Evolutionary conservation across 2,797 vertebrate genomes (phyloP).

Genomic region (Notoglanidium macrostoma): DNA sequence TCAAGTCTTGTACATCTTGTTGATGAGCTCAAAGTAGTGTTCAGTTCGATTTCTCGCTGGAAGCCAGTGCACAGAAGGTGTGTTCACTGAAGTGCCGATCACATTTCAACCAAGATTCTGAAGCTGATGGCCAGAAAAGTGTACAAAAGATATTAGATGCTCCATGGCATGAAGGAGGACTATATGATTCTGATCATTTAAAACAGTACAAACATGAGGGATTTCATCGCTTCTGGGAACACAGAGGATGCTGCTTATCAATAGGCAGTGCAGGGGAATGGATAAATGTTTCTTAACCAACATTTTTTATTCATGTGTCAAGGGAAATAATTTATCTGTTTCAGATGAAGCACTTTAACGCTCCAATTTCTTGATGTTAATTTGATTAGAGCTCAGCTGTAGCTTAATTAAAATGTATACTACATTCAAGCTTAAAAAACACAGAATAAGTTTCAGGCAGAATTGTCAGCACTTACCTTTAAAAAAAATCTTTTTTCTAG

Average conservation of each 20-base stretch:
- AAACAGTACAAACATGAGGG: background rate
- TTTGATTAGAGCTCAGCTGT: background rate
- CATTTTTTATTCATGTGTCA: background rate
- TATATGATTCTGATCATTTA: background rate
- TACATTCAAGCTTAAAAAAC: background rate
- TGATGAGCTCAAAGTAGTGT: background rate
- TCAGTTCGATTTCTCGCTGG: background rate
- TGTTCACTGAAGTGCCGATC: background rate
- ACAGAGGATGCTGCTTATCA: background rate
- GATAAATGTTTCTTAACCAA: background rate
- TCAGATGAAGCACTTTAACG: background rate
- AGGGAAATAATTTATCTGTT: background rate
- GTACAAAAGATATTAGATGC: too few species aligned
- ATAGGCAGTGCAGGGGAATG: background rate
- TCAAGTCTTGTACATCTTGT: background rate
- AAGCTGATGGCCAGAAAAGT: background rate
- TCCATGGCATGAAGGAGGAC: background rate
- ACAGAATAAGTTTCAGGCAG: background rate
- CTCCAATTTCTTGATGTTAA: background rate
- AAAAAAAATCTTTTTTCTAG: background rate
- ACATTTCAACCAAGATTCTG: background rate
- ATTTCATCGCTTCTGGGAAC: background rate
- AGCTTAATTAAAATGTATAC: background rate
- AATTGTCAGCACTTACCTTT: background rate
- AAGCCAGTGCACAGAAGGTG: background rate